A percentile compares a stretch with the other conserved stretches of the same genome.
phyloP scores from a whole-genome alignment of 1,140 invertebrate genomes.

The Metaphire vulgaris region DNA sequence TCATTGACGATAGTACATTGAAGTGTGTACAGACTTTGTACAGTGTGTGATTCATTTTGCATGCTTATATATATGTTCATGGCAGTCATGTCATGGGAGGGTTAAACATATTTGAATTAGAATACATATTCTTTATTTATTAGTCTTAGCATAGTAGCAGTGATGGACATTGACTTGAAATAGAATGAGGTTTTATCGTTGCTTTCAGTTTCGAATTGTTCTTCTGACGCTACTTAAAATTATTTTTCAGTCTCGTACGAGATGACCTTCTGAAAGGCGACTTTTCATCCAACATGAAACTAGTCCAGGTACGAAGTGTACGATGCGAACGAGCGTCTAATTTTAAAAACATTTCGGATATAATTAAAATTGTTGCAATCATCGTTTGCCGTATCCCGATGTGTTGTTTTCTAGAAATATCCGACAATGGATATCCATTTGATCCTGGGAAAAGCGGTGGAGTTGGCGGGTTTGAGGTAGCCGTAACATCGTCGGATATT shows the following conservation, averaged over 20 bases:
- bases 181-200: background rate
- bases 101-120: background rate
- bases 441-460: constrained; percentile 61
- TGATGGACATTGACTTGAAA: background rate
- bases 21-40: background rate
- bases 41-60: background rate
- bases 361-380: background rate
- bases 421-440: constrained; percentile 68
- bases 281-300: constrained; percentile 84
- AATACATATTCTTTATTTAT: background rate
- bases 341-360: background rate
- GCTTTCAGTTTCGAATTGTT: background rate
- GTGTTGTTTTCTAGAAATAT: constrained; percentile 58
- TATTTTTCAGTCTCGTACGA: constrained; percentile 54
- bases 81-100: background rate
- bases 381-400: background rate
- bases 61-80: background rate
- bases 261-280: constrained; percentile 74
- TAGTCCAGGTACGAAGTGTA: constrained; percentile 63
- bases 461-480: constrained; percentile 41
- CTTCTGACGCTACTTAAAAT: background rate
- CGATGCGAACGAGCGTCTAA: background rate
- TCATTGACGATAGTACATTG: background rate
- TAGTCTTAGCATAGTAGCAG: background rate
- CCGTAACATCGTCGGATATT: too few species aligned